These are phyloP conservation scores for Chaenogobius annularis DNA, from an alignment of 2,113 vertebrate genomes.

Conservation along the genomic window DNA sequence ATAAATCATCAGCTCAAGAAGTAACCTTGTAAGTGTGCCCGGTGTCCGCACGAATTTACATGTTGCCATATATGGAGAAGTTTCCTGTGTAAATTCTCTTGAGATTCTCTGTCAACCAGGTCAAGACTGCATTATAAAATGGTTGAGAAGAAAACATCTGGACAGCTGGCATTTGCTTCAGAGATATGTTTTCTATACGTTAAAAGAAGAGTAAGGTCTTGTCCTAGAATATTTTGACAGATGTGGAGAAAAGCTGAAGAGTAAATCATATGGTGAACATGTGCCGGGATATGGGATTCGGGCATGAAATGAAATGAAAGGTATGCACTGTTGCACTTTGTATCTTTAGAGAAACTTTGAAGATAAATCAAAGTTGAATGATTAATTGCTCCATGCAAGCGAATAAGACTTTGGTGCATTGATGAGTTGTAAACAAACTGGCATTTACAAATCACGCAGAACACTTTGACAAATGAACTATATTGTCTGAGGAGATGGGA, in stretches of 20 bases:
- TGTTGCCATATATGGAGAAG: constrained; percentile 22
- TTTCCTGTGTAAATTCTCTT: not conserved
- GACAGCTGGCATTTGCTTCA: not conserved
- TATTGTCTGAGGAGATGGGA: constrained; percentile 60
- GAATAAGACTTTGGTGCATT: constrained; percentile 13
- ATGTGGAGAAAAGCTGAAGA: constrained; percentile 49
- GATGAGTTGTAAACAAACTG: constrained; percentile 55
- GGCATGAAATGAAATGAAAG: constrained; percentile 36
- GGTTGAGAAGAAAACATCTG: not conserved
- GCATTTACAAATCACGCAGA: constrained; percentile 45
- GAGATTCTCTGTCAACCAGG: not conserved
- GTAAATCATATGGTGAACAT: constrained; percentile 50
- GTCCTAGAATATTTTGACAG: constrained; percentile 39
- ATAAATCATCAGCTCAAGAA: constrained; percentile 61
- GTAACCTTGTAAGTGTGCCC: constrained; percentile 40
- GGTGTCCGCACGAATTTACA: constrained; percentile 35
- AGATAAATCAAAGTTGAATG: not conserved
- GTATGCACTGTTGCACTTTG: not conserved
- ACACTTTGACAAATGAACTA: constrained; percentile 67
- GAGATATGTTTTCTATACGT: not conserved
- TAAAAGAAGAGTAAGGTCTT: not conserved
- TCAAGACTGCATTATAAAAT: not conserved
- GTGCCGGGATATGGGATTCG: constrained; percentile 34
- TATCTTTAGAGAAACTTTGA: not conserved
- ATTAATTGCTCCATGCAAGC: constrained; percentile 17